A percentile compares a stretch with the other conserved stretches of the same genome.
phyloP scores from a whole-genome alignment of 2,888 invertebrate species.

The Epistrophe grossulariae region DNA sequence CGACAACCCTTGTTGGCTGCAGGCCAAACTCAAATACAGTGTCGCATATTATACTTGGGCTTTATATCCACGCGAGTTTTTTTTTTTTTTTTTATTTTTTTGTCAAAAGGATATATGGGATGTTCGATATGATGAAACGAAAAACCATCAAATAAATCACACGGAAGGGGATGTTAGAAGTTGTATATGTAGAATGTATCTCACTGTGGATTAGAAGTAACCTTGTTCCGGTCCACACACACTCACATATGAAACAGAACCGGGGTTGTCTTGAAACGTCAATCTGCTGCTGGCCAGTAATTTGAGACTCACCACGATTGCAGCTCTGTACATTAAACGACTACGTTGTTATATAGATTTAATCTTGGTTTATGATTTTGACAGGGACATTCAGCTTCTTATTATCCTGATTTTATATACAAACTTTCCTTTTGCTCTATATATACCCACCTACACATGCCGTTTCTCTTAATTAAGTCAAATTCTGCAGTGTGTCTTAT shows the following conservation, averaged over 20 bases:
- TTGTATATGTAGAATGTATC: slow-evolving; percentile 17
- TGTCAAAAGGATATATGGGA: slow-evolving; percentile 42
- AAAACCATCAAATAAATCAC: slow-evolving; percentile 58
- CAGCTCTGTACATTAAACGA: neutral
- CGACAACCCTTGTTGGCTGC: slow-evolving; percentile 70
- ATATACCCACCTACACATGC: neutral
- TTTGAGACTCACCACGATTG: slow-evolving; percentile 52
- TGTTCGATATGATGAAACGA: slow-evolving; percentile 49
- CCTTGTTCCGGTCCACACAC: slow-evolving; percentile 29
- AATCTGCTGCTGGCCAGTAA: slow-evolving; percentile 53
- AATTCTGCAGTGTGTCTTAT: slow-evolving; percentile 29
- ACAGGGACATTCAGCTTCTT: slow-evolving; percentile 69
- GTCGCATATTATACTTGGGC: slow-evolving; percentile 8
- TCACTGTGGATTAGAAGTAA: slow-evolving; percentile 24
- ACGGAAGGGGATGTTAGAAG: slow-evolving; percentile 53
- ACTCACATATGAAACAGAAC: neutral
- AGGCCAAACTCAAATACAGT: slow-evolving; percentile 62
- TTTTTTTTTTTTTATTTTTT: slow-evolving; percentile 6
- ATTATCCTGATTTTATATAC: slow-evolving; percentile 64
- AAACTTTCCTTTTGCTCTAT: neutral
- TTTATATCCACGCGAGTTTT: slow-evolving; percentile 9
- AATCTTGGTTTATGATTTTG: slow-evolving; percentile 73
- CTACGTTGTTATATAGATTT: slow-evolving; percentile 46
- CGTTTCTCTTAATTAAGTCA: slow-evolving; percentile 56
- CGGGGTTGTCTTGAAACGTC: slow-evolving; percentile 3